Base-by-base conservation (phyloP, 2,797 vertebrate genomes). In the Etheostoma perlongum region DNA sequence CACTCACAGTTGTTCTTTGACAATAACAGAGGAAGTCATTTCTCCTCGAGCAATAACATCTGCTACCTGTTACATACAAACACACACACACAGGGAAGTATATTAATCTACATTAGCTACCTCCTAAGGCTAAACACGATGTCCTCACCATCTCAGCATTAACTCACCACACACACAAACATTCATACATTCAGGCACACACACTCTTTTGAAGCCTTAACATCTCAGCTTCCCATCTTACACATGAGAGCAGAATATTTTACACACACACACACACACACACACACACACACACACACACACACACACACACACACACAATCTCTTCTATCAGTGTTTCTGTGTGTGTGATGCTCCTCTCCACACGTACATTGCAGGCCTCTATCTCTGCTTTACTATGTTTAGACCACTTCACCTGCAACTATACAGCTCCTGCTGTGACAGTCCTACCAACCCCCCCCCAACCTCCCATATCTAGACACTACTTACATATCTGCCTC, bases 1-100 rank as follows among this genome's bases (percentile, higher is more conserved):
- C 59, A 66, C 85, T 82, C 73, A 84, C 75, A 83, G 88, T 90
- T 85, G 85, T 81, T 91, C 86, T 85, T 79, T 83, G 82, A 85
- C 80, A 87, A 88, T 89, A 90, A 90, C 89, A 91, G 70, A 92
- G 89, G 90, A 92, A 93, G 90, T 89, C 59, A 84, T 85, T 91
- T 79, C 81, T 87, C 85, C 77, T 60, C 12, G 14, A 89, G 85
- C 71, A 61, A 49, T 89, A 84, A 88, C 92, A 92, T 90, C 89
- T 93, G 90, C 83, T 74, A 85, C 74, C 85, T 77, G 74, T 89
- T 90, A 86, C 55, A 65, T 73, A 55, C 51, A 33, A 27, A 74
- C 60, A 74, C 52, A 36, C 62, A 59, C 33, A 21, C 62, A 59
- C 33, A 21, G 7, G 57, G 57, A 63, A 79, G 55, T 52, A 65